These are phyloP conservation scores for Diprion similis DNA, from an alignment of 1,140 invertebrate species.

Conservation along the genomic window DNA sequence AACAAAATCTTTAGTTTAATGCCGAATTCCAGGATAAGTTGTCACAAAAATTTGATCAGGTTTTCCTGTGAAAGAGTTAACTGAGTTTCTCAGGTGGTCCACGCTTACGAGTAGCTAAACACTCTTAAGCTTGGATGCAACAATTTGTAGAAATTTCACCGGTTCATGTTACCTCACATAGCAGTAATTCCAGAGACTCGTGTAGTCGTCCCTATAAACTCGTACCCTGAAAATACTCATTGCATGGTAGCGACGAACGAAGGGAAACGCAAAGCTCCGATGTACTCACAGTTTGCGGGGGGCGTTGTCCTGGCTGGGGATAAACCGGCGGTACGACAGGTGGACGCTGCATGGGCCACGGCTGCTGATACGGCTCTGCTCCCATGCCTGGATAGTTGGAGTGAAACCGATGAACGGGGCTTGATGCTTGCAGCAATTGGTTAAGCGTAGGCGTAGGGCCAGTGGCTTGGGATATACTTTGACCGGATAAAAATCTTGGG, in stretches of 20 bases:
- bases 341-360: constrained; percentile 59
- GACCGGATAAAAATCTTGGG: constrained; percentile 66
- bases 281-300: constrained; percentile 55
- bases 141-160: constrained; percentile 5
- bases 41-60: neutral
- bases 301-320: constrained; percentile 55
- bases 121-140: neutral
- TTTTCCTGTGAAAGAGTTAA: neutral
- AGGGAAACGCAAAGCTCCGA: neutral
- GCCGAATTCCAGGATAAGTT: neutral
- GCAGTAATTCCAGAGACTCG: neutral
- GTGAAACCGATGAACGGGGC: constrained; percentile 67
- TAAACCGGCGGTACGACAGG: constrained; percentile 56
- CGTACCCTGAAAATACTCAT: neutral
- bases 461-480: constrained; percentile 75
- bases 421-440: constrained; percentile 82
- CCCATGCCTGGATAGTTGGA: constrained; percentile 59
- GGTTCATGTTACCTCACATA: neutral
- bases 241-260: neutral
- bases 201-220: neutral
- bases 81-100: neutral
- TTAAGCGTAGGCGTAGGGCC: constrained; percentile 92
- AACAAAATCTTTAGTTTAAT: neutral
- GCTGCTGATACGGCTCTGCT: constrained; percentile 57
- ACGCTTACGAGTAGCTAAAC: neutral